A percentile compares a stretch with the other conserved stretches of the same genome.
These are phyloP conservation scores for Portevinia maculata DNA, from an alignment of 2,888 invertebrate species.

Conservation along the genomic window DNA sequence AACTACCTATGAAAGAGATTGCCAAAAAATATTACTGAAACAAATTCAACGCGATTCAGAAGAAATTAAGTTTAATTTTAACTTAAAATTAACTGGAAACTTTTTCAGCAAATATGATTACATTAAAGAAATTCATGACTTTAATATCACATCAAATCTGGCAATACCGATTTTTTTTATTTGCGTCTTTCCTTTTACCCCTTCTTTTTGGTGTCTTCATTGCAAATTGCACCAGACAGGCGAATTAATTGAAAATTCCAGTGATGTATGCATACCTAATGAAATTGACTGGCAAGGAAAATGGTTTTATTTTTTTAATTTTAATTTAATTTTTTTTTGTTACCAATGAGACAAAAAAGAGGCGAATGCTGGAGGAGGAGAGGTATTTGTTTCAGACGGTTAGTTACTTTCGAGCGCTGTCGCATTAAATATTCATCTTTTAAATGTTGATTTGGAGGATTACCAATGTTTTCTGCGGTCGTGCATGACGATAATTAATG, in stretches of 20 bases:
- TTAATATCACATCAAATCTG: background rate
- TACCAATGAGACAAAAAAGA: too few species aligned
- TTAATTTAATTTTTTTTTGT: slow-evolving; percentile 1
- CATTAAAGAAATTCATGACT: too few species aligned
- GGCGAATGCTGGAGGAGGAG: background rate
- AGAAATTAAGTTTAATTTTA: too few species aligned
- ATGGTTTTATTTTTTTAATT: slow-evolving; percentile 26
- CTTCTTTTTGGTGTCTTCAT: background rate
- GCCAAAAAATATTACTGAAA: too few species aligned
- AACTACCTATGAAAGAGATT: too few species aligned
- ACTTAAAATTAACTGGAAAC: too few species aligned
- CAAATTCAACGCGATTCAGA: too few species aligned
- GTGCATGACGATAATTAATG: slow-evolving; percentile 19
- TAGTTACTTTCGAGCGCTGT: slow-evolving; percentile 15
- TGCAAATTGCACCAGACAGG: slow-evolving; percentile 35
- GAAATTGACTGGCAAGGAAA: slow-evolving; percentile 24
- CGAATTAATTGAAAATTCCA: slow-evolving; percentile 59
- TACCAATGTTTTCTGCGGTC: background rate
- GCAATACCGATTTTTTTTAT: background rate
- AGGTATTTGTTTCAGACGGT: slow-evolving; percentile 3
- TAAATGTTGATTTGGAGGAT: slow-evolving; percentile 21
- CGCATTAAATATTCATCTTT: slow-evolving; percentile 14
- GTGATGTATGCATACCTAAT: slow-evolving; percentile 47
- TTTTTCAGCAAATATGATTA: too few species aligned
- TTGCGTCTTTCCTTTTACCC: background rate